Evolutionary conservation across 2,113 vertebrate species (phyloP).

Genomic region (Saccopteryx bilineata): DNA sequence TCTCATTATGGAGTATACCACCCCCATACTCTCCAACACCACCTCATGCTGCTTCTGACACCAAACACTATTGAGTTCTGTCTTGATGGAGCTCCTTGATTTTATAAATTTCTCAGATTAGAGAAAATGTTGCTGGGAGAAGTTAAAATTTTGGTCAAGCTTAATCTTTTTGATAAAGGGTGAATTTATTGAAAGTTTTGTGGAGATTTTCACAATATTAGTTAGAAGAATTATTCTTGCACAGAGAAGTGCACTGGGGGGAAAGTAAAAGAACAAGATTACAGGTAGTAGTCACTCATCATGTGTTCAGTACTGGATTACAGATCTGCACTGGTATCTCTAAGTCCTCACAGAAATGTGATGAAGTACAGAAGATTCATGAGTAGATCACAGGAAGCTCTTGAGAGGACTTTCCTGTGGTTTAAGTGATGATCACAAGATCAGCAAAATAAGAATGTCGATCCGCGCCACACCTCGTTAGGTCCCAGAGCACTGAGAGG

Average conservation of each 20-base stretch:
- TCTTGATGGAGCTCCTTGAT: not conserved
- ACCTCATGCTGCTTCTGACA: not conserved
- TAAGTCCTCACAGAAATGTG: not conserved
- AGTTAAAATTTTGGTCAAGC: not conserved
- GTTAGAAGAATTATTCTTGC: not conserved
- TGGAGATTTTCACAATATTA: not conserved
- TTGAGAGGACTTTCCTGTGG: not conserved
- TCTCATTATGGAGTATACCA: not conserved
- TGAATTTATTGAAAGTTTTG: not conserved
- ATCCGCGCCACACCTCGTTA: accelerated
- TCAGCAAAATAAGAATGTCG: not conserved
- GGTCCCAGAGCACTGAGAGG: not conserved
- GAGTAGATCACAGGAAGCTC: not conserved
- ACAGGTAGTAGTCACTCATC: not conserved
- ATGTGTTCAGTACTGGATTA: not conserved
- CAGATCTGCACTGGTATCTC: not conserved
- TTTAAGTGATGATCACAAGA: not conserved
- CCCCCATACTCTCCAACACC: accelerated
- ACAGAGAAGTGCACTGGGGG: not conserved
- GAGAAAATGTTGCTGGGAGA: not conserved
- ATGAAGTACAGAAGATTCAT: not conserved
- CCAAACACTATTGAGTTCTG: not conserved
- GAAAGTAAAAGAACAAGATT: not conserved
- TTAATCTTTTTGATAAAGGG: not conserved
- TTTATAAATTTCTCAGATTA: not conserved